Evolutionary conservation across 37 sponge, comb jelly and placozoan genomes (phyloP).

Genomic region (Amphimedon queenslandica): DNA sequence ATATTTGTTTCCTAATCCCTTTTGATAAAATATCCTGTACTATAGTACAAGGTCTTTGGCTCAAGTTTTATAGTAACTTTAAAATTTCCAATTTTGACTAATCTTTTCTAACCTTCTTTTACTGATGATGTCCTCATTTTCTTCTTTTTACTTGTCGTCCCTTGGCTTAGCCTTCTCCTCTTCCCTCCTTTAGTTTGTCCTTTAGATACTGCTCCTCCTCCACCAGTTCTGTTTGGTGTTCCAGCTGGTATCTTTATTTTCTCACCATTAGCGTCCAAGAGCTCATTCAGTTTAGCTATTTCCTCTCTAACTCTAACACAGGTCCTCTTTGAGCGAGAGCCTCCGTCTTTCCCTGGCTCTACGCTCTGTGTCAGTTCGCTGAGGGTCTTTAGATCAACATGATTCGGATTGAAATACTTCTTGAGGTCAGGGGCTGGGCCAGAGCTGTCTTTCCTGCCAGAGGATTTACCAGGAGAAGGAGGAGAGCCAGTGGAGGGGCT

Average conservation of each 20-base stretch:
- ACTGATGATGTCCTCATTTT: not conserved
- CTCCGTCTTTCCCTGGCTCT: not conserved
- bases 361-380: slow-evolving; percentile 38
- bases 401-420: slow-evolving; percentile 24
- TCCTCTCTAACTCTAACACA: slow-evolving; percentile 58
- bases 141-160: too few species aligned
- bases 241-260: not conserved
- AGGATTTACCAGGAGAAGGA: not conserved
- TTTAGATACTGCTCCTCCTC: not conserved
- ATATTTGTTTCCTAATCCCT: too few species aligned
- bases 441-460: not conserved
- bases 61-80: too few species aligned
- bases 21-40: too few species aligned
- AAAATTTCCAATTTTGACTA: too few species aligned
- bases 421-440: slow-evolving; percentile 35
- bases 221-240: not conserved
- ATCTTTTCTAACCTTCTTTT: too few species aligned
- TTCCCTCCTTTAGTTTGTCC: slow-evolving; percentile 15
- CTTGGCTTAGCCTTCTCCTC: too few species aligned
- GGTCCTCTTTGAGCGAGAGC: slow-evolving; percentile 42
- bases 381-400: slow-evolving; percentile 48
- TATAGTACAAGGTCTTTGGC: too few species aligned
- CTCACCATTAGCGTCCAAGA: slow-evolving; percentile 17
- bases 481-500: not conserved
- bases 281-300: slow-evolving; percentile 46